Percentiles rank a stretch among this genome's conserved stretches.
phyloP scores from a whole-genome alignment of 2,113 vertebrate genomes.

The Pseudonaja textilis region DNA sequence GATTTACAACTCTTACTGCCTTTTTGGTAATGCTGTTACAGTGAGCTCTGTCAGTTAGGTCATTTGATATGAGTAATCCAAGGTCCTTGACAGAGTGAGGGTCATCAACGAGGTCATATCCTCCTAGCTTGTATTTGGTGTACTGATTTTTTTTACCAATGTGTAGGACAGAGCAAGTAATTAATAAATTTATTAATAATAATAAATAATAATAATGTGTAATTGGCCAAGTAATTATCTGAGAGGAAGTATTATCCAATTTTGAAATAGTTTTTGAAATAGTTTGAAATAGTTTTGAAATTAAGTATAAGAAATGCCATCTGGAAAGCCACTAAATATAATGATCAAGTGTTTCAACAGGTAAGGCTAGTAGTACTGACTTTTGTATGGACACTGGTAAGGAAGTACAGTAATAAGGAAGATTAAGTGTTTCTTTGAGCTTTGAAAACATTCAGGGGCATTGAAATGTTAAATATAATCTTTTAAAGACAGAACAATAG shows the following conservation, averaged over 20 bases:
- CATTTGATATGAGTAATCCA: too few species aligned
- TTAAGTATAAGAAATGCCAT: constrained; percentile 45
- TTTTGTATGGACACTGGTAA: constrained; percentile 23
- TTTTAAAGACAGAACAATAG: background rate
- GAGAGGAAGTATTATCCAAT: constrained; percentile 61
- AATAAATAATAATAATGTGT: too few species aligned
- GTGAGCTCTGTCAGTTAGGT: too few species aligned
- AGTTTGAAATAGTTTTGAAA: too few species aligned
- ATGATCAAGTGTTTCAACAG: constrained; percentile 54
- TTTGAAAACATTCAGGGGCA: constrained; percentile 28
- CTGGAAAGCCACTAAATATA: constrained; percentile 63
- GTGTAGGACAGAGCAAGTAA: too few species aligned
- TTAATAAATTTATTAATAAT: too few species aligned
- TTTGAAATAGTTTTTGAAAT: constrained; percentile 44
- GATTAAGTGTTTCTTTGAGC: constrained; percentile 13
- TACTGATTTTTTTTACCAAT: too few species aligned
- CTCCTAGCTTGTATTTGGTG: too few species aligned
- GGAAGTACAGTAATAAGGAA: background rate
- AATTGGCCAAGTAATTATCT: constrained; percentile 55
- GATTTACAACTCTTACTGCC: too few species aligned
- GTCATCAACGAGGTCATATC: too few species aligned
- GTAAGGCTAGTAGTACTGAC: constrained; percentile 21
- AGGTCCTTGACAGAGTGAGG: too few species aligned
- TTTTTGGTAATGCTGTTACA: too few species aligned
- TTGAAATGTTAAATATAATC: background rate